Conservation (phyloP, 2,113 vertebrate genomes). For the Pseudopodoces humilis region DNA sequence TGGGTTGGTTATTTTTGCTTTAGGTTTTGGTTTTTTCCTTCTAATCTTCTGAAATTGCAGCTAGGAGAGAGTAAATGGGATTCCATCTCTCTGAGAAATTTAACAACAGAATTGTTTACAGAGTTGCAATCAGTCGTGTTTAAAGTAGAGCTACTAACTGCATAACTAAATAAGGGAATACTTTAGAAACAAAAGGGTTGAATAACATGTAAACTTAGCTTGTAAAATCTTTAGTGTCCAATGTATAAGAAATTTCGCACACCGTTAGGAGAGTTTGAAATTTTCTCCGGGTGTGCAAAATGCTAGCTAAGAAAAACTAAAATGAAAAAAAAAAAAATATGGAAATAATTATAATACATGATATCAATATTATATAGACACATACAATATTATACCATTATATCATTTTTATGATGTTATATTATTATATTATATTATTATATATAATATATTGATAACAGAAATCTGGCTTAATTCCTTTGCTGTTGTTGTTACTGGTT, state of each 20-base stretch:
- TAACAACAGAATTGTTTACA: constrained; percentile 50
- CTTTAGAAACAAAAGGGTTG: constrained; percentile 36
- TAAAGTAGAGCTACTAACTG: constrained; percentile 46
- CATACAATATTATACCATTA: too few relatives aligned
- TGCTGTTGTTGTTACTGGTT: background rate
- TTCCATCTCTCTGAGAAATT: constrained; percentile 27
- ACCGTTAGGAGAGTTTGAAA: background rate
- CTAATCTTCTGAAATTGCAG: background rate
- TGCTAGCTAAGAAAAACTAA: background rate
- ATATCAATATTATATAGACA: too few relatives aligned
- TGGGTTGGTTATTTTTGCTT: background rate
- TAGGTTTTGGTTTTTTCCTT: background rate
- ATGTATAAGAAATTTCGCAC: background rate
- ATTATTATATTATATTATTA: too few relatives aligned
- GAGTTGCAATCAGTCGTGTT: constrained; percentile 47
- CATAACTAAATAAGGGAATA: constrained; percentile 40
- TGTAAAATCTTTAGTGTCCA: background rate
- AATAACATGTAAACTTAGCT: constrained; percentile 28
- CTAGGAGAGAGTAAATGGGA: constrained; percentile 26
- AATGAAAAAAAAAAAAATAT: background rate
- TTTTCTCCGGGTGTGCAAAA: background rate
- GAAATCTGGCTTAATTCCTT: background rate
- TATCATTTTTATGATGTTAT: too few relatives aligned
- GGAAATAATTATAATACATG: background rate
- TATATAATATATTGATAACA: background rate